These are phyloP conservation scores for Hippocampus barbouri DNA, from an alignment of 2,113 vertebrate genomes.

Conservation along the genomic window DNA sequence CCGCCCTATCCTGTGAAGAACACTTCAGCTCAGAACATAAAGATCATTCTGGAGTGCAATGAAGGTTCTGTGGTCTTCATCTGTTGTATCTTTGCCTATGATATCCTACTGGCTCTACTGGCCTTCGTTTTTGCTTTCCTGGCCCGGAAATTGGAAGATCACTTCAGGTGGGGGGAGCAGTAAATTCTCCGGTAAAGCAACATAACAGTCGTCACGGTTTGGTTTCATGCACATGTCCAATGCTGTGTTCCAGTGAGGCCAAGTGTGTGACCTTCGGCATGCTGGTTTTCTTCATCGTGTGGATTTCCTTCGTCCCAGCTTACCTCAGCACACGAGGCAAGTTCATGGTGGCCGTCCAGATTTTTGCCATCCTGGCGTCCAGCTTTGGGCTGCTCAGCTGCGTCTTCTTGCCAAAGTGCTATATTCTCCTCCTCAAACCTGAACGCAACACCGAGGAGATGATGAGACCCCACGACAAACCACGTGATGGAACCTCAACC, in stretches of 20 bases:
- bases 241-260: constrained; percentile 66
- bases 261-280: constrained; percentile 82
- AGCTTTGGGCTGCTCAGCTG: constrained; percentile 82
- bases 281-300: constrained; percentile 85
- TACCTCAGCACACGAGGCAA: constrained; percentile 85
- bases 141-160: constrained; percentile 77
- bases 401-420: constrained; percentile 82
- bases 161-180: constrained; percentile 64
- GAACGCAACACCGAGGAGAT: constrained; percentile 77
- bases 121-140: constrained; percentile 78
- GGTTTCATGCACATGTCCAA: neutral
- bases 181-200: neutral
- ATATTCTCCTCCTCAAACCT: constrained; percentile 79
- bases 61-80: constrained; percentile 78
- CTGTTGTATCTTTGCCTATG: constrained; percentile 77
- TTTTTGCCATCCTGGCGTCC: constrained; percentile 84
- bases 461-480: constrained; percentile 68
- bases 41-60: constrained; percentile 82
- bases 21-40: constrained; percentile 78
- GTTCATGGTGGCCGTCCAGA: constrained; percentile 86
- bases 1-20: constrained; percentile 77
- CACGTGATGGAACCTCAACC: constrained; percentile 60
- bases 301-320: constrained; percentile 85
- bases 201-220: neutral
- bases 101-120: constrained; percentile 76